These are phyloP conservation scores for Myripristis jacobus DNA, from an alignment of 2,797 vertebrate species.

Conservation along the genomic window DNA sequence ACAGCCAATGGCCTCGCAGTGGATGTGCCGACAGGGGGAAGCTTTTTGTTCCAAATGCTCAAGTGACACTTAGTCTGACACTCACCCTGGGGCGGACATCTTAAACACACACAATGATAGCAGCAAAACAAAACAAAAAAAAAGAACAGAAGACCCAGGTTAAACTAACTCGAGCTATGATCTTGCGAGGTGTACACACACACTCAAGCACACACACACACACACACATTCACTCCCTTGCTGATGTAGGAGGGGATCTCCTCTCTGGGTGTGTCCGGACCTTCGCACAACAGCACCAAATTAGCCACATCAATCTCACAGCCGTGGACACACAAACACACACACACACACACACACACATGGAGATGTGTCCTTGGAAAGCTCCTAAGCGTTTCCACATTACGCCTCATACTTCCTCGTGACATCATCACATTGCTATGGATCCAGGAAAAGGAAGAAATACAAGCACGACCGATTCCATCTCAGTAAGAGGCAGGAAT, in stretches of 20 bases:
- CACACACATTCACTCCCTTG: neutral
- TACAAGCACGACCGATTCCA: neutral
- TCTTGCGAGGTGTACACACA: neutral
- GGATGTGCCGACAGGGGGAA: constrained; percentile 42
- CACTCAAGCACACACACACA: neutral
- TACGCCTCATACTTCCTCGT: constrained; percentile 28
- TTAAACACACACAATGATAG: constrained; percentile 19
- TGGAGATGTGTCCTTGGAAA: neutral
- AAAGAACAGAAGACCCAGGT: constrained; percentile 5
- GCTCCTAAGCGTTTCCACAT: neutral
- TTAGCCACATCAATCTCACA: neutral
- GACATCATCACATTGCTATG: constrained; percentile 26
- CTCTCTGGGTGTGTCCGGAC: constrained; percentile 11
- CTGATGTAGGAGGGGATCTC: neutral
- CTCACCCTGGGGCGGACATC: neutral
- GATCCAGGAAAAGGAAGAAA: constrained; percentile 13
- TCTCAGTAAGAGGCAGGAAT: neutral
- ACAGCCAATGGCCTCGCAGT: constrained; percentile 53
- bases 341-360: constrained; percentile 10
- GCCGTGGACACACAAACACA: constrained; percentile 3
- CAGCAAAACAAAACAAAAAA: constrained; percentile 15
- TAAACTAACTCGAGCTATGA: neutral
- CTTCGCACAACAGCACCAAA: neutral
- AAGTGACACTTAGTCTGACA: constrained; percentile 32
- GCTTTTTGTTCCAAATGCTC: constrained; percentile 24